These are phyloP conservation scores for Zaprionus lachaisei DNA, from an alignment of 1,140 invertebrate species.

Conservation along the genomic window DNA sequence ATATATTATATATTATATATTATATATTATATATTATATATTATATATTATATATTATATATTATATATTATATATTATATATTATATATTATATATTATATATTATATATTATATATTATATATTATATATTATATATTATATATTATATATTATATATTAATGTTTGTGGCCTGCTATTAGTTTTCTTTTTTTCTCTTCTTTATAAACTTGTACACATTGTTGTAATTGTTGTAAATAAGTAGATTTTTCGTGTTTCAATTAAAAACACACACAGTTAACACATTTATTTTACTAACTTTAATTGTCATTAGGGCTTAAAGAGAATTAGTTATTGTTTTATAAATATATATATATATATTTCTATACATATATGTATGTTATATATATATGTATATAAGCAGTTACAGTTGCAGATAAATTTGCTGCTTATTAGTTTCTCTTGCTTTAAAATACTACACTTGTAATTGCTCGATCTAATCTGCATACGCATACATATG, in stretches of 20 bases:
- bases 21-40: background rate
- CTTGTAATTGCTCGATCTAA: no score
- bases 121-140: background rate
- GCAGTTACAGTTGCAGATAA: no score
- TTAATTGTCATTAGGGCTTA: conserved; percentile 4
- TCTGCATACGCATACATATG: no score
- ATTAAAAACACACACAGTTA: conserved; percentile 33
- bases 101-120: background rate
- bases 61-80: background rate
- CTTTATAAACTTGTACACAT: conserved; percentile 4
- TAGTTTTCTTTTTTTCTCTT: background rate
- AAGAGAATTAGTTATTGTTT: background rate
- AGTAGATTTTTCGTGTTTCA: conserved; percentile 26
- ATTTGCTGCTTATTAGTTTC: no score
- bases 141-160: background rate
- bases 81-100: background rate
- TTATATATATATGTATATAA: no score
- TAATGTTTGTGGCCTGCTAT: conserved; percentile 11
- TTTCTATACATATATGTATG: no score
- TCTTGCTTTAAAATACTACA: no score
- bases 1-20: background rate
- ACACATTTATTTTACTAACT: conserved; percentile 44
- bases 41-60: background rate
- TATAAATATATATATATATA: background rate
- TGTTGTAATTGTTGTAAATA: conserved; percentile 3